Percentiles rank a stretch among this genome's conserved stretches.
phyloP scores from a whole-genome alignment of 2,888 invertebrate genomes.

The Parnassius mnemosyne region DNA sequence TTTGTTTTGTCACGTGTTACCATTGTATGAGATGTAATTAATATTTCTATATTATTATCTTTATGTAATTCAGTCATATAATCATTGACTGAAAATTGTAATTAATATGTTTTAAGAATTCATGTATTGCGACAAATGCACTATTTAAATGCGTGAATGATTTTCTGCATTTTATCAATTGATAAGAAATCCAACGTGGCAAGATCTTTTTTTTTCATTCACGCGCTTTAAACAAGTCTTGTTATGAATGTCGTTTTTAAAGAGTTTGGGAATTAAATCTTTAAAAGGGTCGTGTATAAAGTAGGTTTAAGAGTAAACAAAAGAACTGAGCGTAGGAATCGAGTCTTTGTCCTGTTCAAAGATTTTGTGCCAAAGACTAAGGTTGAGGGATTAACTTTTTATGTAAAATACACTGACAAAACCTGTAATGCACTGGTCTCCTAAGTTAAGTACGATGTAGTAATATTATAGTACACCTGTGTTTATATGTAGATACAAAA shows the following conservation, averaged over 20 bases:
- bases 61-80: background rate
- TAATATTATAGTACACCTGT: slow-evolving; percentile 65
- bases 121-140: background rate
- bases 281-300: slow-evolving; percentile 45
- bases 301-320: slow-evolving; percentile 50
- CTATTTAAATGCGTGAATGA: background rate
- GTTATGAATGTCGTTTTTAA: background rate
- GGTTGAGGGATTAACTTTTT: slow-evolving; percentile 59
- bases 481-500: slow-evolving; percentile 78
- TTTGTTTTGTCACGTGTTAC: slow-evolving; percentile 16
- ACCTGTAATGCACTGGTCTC: slow-evolving; percentile 75
- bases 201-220: no score
- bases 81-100: no score
- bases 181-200: no score
- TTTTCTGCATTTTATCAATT: background rate
- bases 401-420: slow-evolving; percentile 46
- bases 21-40: slow-evolving; percentile 8
- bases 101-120: slow-evolving; percentile 1
- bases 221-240: no score
- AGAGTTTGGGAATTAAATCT: slow-evolving; percentile 24
- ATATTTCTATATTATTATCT: background rate
- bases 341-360: slow-evolving; percentile 78
- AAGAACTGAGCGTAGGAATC: slow-evolving; percentile 67
- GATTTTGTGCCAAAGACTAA: slow-evolving; percentile 80
- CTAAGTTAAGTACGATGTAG: slow-evolving; percentile 68